Base-by-base conservation (phyloP, 1,140 invertebrate genomes). In the Pseudomyrmex gracilis region DNA sequence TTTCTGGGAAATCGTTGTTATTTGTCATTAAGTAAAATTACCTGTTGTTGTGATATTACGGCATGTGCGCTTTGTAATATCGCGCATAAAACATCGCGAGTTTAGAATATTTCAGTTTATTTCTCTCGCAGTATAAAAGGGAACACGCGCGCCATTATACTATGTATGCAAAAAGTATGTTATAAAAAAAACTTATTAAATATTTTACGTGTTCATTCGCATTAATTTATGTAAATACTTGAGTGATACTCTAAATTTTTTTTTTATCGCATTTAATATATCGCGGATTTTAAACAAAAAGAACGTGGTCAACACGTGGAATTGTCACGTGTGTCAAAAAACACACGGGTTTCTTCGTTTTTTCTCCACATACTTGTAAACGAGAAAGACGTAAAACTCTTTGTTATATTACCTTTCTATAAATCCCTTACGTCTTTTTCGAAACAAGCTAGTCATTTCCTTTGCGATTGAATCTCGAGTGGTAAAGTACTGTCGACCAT, bases 381-480 rank as follows among this genome's bases (percentile, higher is more conserved):
- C 5, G 15, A 57, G 34, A 12, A 51, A 8, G 43, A 2, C 5
- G 24, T 43, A n/a, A 22, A 15, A 12, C 1, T 78, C 1, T 78
- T 78, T 47, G 20, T 47, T 68, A 74, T 24, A 57, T 7, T 47
- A n/a, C 8, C 17, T 45, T 20, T 34, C 34, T 57, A 68, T 78
- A 67, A 68, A 78, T 68, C 51, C 17, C 2, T 22, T 47, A 22
- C 20, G 20, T 78, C 64, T 68, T 34, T 34, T 78, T 12, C 9
- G 74, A 68, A 67, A 78, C 20, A 47, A 20, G 15, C 74, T 58
- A 78, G 74, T 78, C 53, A 78, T 78, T 78, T 78, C 51, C 64
- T 78, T 78, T 55, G 64, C 64, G 63, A 78, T 78, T 78, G 64
- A 78, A 78, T 78, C 74, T 78, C 43, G 15, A 34, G 34, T 58